Conservation (phyloP, 1,140 invertebrate species). For the Doryteuthis pealeii region DNA sequence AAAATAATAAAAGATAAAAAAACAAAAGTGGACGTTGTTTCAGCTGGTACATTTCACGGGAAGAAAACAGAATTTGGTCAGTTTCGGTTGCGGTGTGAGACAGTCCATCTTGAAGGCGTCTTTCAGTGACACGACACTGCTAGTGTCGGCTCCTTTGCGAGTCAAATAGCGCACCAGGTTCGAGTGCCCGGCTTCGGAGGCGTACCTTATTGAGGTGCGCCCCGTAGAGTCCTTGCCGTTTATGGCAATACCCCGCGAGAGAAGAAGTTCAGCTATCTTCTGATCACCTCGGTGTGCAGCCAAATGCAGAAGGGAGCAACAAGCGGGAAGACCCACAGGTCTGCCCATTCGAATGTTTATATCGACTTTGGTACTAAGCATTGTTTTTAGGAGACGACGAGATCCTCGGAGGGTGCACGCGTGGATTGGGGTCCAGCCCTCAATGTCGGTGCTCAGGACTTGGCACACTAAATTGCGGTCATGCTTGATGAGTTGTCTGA, state of each 20-base stretch:
- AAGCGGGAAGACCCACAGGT: slow-evolving; percentile 44
- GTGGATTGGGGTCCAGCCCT: slow-evolving; percentile 52
- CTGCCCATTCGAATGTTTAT: slow-evolving; percentile 45
- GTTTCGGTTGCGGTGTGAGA: slow-evolving; percentile 25
- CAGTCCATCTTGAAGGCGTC: slow-evolving; percentile 18
- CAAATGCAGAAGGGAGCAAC: slow-evolving; percentile 47
- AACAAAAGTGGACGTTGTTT: too few species aligned
- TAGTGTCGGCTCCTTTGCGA: slow-evolving; percentile 45
- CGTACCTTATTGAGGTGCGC: slow-evolving; percentile 45
- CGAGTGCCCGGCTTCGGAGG: slow-evolving; percentile 36
- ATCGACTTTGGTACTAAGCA: slow-evolving; percentile 39
- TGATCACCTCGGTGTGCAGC: slow-evolving; percentile 52
- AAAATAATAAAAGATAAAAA: too few species aligned
- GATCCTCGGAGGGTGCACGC: slow-evolving; percentile 49
- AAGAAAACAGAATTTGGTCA: slow-evolving; percentile 33
- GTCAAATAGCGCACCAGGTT: slow-evolving; percentile 42
- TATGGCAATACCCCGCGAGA: slow-evolving; percentile 37
- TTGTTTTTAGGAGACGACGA: slow-evolving; percentile 46
- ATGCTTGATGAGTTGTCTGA: slow-evolving; percentile 39
- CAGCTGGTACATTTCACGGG: slow-evolving; percentile 23
- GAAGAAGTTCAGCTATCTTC: slow-evolving; percentile 43
- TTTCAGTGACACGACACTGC: slow-evolving; percentile 21
- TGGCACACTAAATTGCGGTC: slow-evolving; percentile 35
- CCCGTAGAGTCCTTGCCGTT: slow-evolving; percentile 30
- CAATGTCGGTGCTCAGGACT: slow-evolving; percentile 41